phyloP scores from a whole-genome alignment of 30 jellyfish, hydroid and myxozoan genomes.

The Rhopilema esculentum region DNA sequence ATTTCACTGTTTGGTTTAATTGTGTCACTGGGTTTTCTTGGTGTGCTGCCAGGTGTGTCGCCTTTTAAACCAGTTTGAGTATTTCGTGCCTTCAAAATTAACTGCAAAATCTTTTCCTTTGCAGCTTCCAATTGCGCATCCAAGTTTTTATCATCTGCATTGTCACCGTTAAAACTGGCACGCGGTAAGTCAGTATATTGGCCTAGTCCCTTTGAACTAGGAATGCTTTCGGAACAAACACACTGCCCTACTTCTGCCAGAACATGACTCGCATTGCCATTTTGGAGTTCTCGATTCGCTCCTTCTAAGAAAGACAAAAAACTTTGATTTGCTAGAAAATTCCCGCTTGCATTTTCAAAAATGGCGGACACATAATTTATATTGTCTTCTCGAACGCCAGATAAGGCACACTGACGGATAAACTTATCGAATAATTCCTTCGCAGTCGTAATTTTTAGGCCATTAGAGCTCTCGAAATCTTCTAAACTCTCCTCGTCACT shows the following conservation, averaged over 20 bases:
- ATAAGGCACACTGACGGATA: constrained; percentile 1
- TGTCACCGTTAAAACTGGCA: neutral
- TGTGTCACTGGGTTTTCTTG: neutral
- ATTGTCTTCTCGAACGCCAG: constrained; percentile 23
- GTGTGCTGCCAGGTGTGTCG: neutral
- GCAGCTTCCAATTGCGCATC: neutral
- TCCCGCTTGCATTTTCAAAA: constrained; percentile 22
- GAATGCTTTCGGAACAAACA: constrained; percentile 16
- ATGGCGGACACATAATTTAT: neutral
- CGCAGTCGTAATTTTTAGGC: constrained; percentile 14
- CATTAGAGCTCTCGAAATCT: neutral
- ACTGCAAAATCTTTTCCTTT: constrained; percentile 15
- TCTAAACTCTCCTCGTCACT: constrained; percentile 58
- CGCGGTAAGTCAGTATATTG: neutral
- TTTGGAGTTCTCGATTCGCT: neutral
- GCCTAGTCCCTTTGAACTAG: neutral
- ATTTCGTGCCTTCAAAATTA: constrained; percentile 1
- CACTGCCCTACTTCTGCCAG: constrained; percentile 20
- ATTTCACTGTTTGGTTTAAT: neutral
- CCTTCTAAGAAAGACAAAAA: constrained; percentile 20
- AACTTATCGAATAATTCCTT: constrained; percentile 13
- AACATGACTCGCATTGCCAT: constrained; percentile 11
- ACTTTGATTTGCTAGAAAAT: constrained; percentile 4
- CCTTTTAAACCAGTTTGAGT: neutral
- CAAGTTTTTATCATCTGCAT: neutral